phyloP scores from a whole-genome alignment of 2,113 vertebrate genomes.

The Heptranchias perlo region DNA sequence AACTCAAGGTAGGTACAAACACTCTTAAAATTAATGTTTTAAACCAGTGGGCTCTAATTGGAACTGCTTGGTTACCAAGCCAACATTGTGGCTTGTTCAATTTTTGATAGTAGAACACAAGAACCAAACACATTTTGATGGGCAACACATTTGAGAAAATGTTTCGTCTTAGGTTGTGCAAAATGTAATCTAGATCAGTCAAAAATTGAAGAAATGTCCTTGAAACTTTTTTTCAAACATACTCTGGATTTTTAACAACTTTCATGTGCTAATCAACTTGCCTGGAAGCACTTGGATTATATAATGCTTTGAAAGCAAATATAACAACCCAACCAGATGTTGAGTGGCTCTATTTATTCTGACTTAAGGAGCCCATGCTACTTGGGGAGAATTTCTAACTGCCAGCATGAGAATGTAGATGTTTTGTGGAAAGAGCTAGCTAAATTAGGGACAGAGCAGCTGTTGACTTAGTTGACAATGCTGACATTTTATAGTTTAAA shows the following conservation, averaged over 20 bases:
- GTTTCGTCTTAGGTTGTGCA: not conserved
- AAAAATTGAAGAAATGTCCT: not conserved
- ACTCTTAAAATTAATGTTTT: not conserved
- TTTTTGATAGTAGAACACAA: not conserved
- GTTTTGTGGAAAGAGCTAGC: not conserved
- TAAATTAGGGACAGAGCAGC: not conserved
- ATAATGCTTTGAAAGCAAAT: not conserved
- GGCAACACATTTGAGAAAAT: not conserved
- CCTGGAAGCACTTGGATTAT: not conserved
- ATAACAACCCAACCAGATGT: not conserved
- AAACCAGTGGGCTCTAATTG: not conserved
- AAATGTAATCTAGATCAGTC: not conserved
- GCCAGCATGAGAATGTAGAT: not conserved
- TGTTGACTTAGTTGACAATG: constrained; percentile 2
- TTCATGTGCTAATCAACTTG: not conserved
- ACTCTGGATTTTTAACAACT: not conserved
- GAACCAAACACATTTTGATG: not conserved
- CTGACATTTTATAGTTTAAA: not conserved
- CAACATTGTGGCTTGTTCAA: not conserved
- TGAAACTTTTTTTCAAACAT: not conserved
- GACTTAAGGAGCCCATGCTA: not conserved
- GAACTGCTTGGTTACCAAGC: not conserved
- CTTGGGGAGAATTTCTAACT: not conserved
- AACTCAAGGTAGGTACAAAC: not conserved
- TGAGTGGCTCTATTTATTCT: not conserved